These are phyloP conservation scores for Fukomys damarensis DNA, from an alignment of 2,113 vertebrate genomes.

Conservation along the genomic window DNA sequence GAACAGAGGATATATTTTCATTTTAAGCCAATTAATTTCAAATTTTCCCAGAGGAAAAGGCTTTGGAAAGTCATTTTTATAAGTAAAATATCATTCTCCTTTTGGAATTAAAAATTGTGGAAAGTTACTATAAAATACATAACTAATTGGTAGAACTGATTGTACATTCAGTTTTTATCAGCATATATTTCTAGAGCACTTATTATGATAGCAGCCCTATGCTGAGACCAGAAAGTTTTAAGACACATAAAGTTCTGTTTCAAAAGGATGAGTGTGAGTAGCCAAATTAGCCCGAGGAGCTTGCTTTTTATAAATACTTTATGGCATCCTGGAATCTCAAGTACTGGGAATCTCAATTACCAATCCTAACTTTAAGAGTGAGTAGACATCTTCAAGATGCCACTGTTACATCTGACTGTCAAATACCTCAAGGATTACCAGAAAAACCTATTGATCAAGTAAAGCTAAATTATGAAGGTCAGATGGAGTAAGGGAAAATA, in stretches of 20 bases:
- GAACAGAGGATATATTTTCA: constrained; percentile 7
- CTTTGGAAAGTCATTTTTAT: not conserved
- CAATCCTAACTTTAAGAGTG: not conserved
- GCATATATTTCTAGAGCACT: not conserved
- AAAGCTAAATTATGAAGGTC: not conserved
- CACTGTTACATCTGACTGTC: not conserved
- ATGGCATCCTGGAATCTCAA: not conserved
- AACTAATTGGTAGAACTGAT: not conserved
- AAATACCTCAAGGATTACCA: not conserved
- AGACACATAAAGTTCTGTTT: not conserved
- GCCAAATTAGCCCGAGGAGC: not conserved
- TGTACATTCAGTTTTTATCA: constrained; percentile 27
- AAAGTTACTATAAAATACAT: not conserved
- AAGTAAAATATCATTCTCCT: not conserved
- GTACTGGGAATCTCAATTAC: not conserved
- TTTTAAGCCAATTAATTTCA: constrained; percentile 1
- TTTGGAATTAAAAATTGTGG: not conserved
- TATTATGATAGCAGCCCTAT: not conserved
- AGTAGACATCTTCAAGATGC: not conserved
- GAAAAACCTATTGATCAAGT: not conserved
- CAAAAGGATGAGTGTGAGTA: not conserved
- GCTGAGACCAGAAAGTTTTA: not conserved
- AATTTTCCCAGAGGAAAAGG: not conserved
- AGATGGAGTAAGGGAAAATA: not conserved
- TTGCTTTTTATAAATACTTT: constrained; percentile 2